Evolutionary conservation across 2,113 vertebrate species (phyloP), one percentile per base, ranked within the genome.

Genomic region (Paramormyrops kingsleyae): DNA sequence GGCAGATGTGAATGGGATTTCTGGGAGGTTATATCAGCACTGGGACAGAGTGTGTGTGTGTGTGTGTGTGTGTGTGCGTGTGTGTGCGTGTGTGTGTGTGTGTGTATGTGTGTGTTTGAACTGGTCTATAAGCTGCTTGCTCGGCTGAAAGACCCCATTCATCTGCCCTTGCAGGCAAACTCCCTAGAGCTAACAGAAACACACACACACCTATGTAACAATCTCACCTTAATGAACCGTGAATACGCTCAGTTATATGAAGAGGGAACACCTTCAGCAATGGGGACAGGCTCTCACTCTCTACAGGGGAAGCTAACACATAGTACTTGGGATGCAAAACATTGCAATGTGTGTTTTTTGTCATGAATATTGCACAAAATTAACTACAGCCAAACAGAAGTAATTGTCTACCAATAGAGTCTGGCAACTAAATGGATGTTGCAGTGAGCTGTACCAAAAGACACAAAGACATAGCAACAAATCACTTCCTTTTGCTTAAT

Each of bases 1-100:
- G 86, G 90, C 21, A 27, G 89, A 91, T 70, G 80, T 17, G 88
- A 92, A 92, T 83, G 15, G 47, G 74, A 90, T 91, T 88, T 89
- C 0, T 90, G 80, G 47, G 62, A 35, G 47, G 91, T 87, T 91
- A 1, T 77, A 88, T 50, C 88, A 92, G 74, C 74, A 90, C 56
- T 80, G 91, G 89, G 90, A 90, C 35, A 53, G 80, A 19, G 90
- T 44, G 0, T 0, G 49, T 31, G 27, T 52, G 66, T 42, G 47
- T 12, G 10, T 49, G 47, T 49, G 47, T 49, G 47, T 89, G 24
- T 84, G 21, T 90, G 87, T 91, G 88, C 83, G 17, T 89, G 88
- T 12, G 83, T 91, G 88, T 87, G 17, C 88, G 88, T 12, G 50
- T n/a, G 90, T 42, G 0, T 0, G 47, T n/a, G 44, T 50, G 62